Base-by-base conservation (phyloP, 2,888 invertebrate species). In the Sthenelais limicola region DNA sequence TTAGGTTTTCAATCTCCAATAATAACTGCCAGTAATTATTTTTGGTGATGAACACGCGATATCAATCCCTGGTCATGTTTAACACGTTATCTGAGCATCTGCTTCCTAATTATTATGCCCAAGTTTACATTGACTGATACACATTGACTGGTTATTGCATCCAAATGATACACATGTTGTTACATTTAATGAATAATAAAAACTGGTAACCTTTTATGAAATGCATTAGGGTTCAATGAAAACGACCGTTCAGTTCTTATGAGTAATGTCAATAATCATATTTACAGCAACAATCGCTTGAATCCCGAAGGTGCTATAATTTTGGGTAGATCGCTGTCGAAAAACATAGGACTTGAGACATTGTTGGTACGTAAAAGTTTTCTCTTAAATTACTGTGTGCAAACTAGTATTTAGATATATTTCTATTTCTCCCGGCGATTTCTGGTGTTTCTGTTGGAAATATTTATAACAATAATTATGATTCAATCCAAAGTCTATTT, bases 231-330 rank as follows among this genome's bases (percentile, higher is more conserved):
- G 12, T 12, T 43, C 47, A 43, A 15, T 18, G 18, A 43, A 43
- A 15, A 18, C 18, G 47, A 12, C 18, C 12, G n/a, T n/a, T n/a
- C n/a, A n/a, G n/a, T n/a, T n/a, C n/a, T n/a, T n/a, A n/a, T n/a
- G n/a, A n/a, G n/a, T n/a, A n/a, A n/a, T n/a, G n/a, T n/a, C n/a
- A n/a, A n/a, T n/a, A n/a, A n/a, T n/a, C 51, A 18, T 49, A 15
- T 66, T 79, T 78, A 18, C 79, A 86, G 86, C 67, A 85, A 85
- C 77, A 86, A 85, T 73, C 78, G 85, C 32, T 67, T 86, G 3
- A 80, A 80, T 38, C 76, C 76, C 5, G 79, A 82, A 62, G 80
- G 81, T 38, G 83, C 82, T 18, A 76, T 81, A 35, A 74, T 79
- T 47, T 72, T 86, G 0, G 80, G 78, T 4, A 72, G 70, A 32